Conservation (phyloP, 2,113 vertebrate genomes). For the Zosterops borbonicus region DNA sequence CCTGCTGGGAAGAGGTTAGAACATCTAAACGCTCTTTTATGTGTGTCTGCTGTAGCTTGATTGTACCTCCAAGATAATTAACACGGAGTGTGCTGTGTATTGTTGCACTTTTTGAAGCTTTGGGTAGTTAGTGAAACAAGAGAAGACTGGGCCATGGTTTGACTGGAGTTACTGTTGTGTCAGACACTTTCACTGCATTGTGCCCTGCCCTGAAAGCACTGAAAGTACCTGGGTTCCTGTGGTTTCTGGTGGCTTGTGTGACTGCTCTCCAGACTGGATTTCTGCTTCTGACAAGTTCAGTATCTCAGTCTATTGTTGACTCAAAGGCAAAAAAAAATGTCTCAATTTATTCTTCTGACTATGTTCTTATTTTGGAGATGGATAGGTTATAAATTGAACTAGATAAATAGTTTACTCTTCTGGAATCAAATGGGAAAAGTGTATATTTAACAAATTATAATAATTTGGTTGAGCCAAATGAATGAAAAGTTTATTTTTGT, state of each 20-base stretch:
- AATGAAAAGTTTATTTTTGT: neutral
- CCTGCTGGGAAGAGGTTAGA: neutral
- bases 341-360: neutral
- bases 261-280: neutral
- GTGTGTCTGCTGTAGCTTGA: neutral
- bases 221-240: neutral
- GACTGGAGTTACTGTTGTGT: neutral
- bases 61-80: neutral
- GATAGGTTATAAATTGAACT: neutral
- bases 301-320: neutral
- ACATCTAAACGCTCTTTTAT: neutral
- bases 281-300: neutral
- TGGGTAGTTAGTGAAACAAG: neutral
- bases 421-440: neutral
- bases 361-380: neutral
- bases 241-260: neutral
- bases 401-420: neutral
- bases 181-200: neutral
- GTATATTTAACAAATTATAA: neutral
- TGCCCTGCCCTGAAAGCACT: neutral
- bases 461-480: neutral
- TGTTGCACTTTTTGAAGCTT: neutral
- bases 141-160: neutral
- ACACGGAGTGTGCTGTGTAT: accelerated
- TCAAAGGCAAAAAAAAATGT: neutral